A percentile compares a stretch with the other conserved stretches of the same genome.
phyloP scores from a whole-genome alignment of 2,888 invertebrate species.

The Operophtera brumata region DNA sequence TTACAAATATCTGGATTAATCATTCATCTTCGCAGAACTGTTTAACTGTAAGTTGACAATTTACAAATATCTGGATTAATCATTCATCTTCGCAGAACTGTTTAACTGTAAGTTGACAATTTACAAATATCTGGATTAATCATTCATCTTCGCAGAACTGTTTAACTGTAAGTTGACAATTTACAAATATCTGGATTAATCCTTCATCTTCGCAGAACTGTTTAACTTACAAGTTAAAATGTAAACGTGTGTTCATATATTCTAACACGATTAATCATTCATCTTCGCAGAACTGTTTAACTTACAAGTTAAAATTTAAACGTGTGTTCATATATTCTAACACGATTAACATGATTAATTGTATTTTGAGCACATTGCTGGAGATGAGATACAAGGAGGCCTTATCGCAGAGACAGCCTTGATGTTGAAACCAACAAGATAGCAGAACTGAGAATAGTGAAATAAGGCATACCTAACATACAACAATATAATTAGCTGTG shows the following conservation, averaged over 20 bases:
- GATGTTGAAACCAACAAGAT: constrained; percentile 26
- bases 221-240: too few species aligned
- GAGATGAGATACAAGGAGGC: constrained; percentile 16
- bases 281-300: constrained; percentile 30
- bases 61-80: too few species aligned
- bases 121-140: constrained; percentile 1
- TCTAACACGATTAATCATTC: constrained; percentile 34
- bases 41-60: too few species aligned
- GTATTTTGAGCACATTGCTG: constrained; percentile 26
- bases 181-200: too few species aligned
- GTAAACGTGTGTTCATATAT: constrained; percentile 26
- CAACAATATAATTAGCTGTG: background rate
- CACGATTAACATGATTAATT: constrained; percentile 31
- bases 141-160: too few species aligned
- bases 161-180: too few species aligned
- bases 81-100: constrained; percentile 31
- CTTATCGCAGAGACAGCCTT: constrained; percentile 23
- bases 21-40: constrained; percentile 31
- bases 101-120: constrained; percentile 6
- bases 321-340: constrained; percentile 30
- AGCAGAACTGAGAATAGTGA: constrained; percentile 24
- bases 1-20: too few species aligned
- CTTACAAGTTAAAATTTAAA: constrained; percentile 25
- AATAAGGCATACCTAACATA: constrained; percentile 19
- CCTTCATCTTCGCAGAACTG: too few species aligned